These are phyloP conservation scores for Drosophila imparisetae DNA, from an alignment of 2,888 invertebrate species.

Conservation along the genomic window DNA sequence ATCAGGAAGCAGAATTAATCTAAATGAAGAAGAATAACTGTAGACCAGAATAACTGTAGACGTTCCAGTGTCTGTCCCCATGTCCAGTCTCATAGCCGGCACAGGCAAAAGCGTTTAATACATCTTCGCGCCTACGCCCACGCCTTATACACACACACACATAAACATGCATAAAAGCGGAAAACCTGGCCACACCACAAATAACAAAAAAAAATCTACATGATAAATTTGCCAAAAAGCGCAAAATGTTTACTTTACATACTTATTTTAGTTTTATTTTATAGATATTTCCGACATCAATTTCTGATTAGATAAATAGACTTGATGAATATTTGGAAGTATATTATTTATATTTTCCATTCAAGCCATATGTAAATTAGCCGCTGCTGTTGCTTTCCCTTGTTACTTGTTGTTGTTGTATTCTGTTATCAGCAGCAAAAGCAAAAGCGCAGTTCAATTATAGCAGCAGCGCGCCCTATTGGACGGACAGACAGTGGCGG, in stretches of 20 bases:
- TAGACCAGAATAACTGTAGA: neutral
- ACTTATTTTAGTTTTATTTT: slow-evolving; percentile 12
- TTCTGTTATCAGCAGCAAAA: slow-evolving; percentile 50
- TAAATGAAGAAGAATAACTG: neutral
- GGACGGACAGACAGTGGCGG: slow-evolving; percentile 63
- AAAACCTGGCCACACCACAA: slow-evolving; percentile 50
- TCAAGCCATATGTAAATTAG: slow-evolving; percentile 76
- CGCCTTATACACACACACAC: slow-evolving; percentile 42
- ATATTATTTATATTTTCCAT: slow-evolving; percentile 35
- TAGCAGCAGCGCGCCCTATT: slow-evolving; percentile 58
- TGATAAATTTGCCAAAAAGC: slow-evolving; percentile 58
- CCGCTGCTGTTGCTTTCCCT: slow-evolving; percentile 28
- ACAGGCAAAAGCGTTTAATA: slow-evolving; percentile 42
- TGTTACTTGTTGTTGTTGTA: slow-evolving; percentile 29
- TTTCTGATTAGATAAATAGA: slow-evolving; percentile 57
- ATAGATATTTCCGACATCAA: slow-evolving; percentile 45
- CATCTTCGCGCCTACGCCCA: slow-evolving; percentile 72
- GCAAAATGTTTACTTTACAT: slow-evolving; percentile 15
- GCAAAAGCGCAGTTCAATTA: slow-evolving; percentile 46
- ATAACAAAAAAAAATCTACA: neutral
- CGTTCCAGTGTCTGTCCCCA: slow-evolving; percentile 13
- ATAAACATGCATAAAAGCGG: slow-evolving; percentile 31
- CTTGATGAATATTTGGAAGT: slow-evolving; percentile 56
- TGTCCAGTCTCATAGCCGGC: slow-evolving; percentile 49
- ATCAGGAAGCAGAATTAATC: slow-evolving; percentile 21